Percentiles rank a stretch among this genome's conserved stretches.
phyloP scores from a whole-genome alignment of 2,888 invertebrate species.

The Epirrhoe alternata region DNA sequence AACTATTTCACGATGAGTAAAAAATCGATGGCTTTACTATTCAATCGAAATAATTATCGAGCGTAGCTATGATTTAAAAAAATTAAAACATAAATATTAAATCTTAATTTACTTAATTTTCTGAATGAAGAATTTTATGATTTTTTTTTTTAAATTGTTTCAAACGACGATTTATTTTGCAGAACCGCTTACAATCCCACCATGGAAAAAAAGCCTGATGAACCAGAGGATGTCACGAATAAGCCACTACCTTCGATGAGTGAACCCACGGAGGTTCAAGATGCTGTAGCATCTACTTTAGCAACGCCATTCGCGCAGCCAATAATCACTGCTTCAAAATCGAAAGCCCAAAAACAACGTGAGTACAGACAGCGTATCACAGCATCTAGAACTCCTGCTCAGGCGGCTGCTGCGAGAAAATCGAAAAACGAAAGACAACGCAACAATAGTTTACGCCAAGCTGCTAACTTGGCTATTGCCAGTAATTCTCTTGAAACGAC shows the following conservation, averaged over 20 bases:
- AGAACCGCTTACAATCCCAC: conserved; percentile 40
- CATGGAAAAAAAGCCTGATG: conserved; percentile 18
- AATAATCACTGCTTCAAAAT: conserved; percentile 8
- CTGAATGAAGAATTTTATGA: too few species aligned
- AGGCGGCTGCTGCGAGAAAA: conserved; percentile 40
- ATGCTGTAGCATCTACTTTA: background rate
- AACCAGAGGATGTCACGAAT: conserved; percentile 40
- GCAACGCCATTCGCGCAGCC: background rate
- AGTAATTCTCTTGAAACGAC: too few species aligned
- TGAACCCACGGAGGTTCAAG: conserved; percentile 1
- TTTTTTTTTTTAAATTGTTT: too few species aligned
- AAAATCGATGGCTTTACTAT: too few species aligned
- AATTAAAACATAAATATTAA: too few species aligned
- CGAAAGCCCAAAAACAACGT: conserved; percentile 40
- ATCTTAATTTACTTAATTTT: too few species aligned
- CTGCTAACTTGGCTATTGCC: conserved; percentile 15
- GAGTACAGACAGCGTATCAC: conserved; percentile 23
- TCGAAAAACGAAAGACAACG: conserved; percentile 38
- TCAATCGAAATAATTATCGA: too few species aligned
- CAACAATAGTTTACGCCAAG: conserved; percentile 43
- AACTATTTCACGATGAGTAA: too few species aligned
- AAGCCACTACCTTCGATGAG: conserved; percentile 16
- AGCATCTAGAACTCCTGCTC: conserved; percentile 44
- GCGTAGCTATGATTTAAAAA: too few species aligned
- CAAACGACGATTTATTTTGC: conserved; percentile 29